These are phyloP conservation scores for Xyliphius kryptos DNA, from an alignment of 2,113 vertebrate genomes.

Conservation along the genomic window DNA sequence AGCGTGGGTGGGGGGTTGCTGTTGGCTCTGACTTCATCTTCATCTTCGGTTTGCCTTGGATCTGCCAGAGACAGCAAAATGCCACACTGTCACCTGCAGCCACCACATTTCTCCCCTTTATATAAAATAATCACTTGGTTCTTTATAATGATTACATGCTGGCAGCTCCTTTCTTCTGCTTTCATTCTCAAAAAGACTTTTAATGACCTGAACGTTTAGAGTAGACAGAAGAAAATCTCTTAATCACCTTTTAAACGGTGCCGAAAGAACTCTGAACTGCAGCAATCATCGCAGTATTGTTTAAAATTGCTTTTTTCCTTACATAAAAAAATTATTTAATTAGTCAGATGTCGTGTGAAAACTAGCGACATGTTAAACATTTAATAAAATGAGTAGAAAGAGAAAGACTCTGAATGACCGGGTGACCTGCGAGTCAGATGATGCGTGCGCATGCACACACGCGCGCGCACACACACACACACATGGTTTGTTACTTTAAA, in stretches of 20 bases:
- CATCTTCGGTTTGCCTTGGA: slow-evolving; percentile 65
- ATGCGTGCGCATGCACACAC: slow-evolving; percentile 10
- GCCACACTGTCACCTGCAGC: slow-evolving; percentile 51
- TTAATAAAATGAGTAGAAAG: too few species aligned
- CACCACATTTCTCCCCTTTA: slow-evolving; percentile 42
- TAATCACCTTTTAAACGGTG: slow-evolving; percentile 4
- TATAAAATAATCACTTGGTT: slow-evolving; percentile 54
- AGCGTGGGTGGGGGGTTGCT: slow-evolving; percentile 68
- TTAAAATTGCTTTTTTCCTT: not conserved
- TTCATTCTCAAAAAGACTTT: slow-evolving; percentile 15
- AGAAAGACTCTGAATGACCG: too few species aligned
- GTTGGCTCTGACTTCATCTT: slow-evolving; percentile 65
- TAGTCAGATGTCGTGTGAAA: not conserved
- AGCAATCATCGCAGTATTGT: slow-evolving; percentile 23
- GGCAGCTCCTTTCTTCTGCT: slow-evolving; percentile 21
- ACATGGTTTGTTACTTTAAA: slow-evolving; percentile 93
- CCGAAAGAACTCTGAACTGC: slow-evolving; percentile 19
- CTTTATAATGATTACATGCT: slow-evolving; percentile 58
- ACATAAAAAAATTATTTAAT: not conserved
- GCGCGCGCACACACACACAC: slow-evolving; percentile 19
- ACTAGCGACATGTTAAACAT: too few species aligned
- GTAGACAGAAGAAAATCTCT: slow-evolving; percentile 6
- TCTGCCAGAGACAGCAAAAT: slow-evolving; percentile 68
- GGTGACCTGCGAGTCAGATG: not conserved
- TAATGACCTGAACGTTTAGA: slow-evolving; percentile 4